Percentiles rank a stretch among this genome's conserved stretches.
These are phyloP conservation scores for Eolophus roseicapilla DNA, from an alignment of 2,113 vertebrate species.

Conservation along the genomic window DNA sequence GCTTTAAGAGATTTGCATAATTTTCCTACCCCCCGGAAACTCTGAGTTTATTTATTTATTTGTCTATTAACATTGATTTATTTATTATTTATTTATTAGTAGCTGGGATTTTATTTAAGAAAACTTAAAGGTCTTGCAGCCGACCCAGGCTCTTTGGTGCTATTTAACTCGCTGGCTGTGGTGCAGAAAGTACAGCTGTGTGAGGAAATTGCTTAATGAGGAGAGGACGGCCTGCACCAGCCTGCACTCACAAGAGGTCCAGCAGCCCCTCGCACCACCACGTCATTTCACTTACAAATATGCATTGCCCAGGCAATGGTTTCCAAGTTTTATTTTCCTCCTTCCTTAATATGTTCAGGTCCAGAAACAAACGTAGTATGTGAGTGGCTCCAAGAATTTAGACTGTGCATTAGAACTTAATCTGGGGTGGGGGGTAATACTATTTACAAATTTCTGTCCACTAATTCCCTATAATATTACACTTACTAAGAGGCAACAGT, in stretches of 20 bases:
- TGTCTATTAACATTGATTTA: background rate
- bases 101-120: slow-evolving; percentile 36
- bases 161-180: slow-evolving; percentile 24
- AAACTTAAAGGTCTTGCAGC: slow-evolving; percentile 27
- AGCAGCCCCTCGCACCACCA: slow-evolving; percentile 30
- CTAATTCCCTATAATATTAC: background rate
- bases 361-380: background rate
- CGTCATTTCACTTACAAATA: slow-evolving; percentile 10
- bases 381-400: background rate
- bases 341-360: background rate
- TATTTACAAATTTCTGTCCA: background rate
- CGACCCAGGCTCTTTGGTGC: slow-evolving; percentile 36
- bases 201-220: slow-evolving; percentile 66
- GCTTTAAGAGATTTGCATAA: slow-evolving; percentile 56
- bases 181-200: slow-evolving; percentile 61
- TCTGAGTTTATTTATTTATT: background rate
- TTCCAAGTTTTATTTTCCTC: background rate
- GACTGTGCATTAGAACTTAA: background rate
- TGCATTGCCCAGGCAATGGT: background rate
- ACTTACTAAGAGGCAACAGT: slow-evolving; percentile 46
- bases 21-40: slow-evolving; percentile 43
- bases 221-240: background rate
- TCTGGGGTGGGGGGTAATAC: background rate
- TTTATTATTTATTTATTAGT: background rate
- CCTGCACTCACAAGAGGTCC: slow-evolving; percentile 1